Percentiles rank a stretch among this genome's conserved stretches.
phyloP scores from a whole-genome alignment of 2,888 invertebrate species.

The Dermolepida albohirtum region DNA sequence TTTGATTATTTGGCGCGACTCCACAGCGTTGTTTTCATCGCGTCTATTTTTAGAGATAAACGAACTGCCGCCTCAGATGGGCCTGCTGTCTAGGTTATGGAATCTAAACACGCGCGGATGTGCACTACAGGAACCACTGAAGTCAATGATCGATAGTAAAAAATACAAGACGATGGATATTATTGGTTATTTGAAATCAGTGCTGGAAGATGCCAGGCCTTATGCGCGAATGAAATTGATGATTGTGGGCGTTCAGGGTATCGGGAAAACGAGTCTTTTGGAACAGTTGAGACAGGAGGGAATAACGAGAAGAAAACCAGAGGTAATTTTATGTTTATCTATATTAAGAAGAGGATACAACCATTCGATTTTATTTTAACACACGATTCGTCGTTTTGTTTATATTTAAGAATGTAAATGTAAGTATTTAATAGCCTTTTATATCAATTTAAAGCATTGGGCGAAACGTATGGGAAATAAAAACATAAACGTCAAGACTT shows the following conservation, averaged over 20 bases:
- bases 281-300: constrained; percentile 91
- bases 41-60: constrained; percentile 73
- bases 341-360: too few relatives aligned
- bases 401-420: too few relatives aligned
- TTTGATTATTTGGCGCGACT: constrained; percentile 20
- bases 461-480: constrained; percentile 95
- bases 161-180: constrained; percentile 96
- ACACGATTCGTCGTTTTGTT: not conserved
- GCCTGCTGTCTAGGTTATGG: constrained; percentile 94
- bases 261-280: constrained; percentile 90
- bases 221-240: constrained; percentile 96
- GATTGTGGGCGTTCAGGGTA: constrained; percentile 92
- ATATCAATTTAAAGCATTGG: constrained; percentile 78
- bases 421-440: too few relatives aligned
- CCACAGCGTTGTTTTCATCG: constrained; percentile 13
- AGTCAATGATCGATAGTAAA: constrained; percentile 91
- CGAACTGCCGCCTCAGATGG: constrained; percentile 95
- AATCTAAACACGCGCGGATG: constrained; percentile 94
- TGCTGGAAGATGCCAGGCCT: constrained; percentile 88
- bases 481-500: constrained; percentile 79
- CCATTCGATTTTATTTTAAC: too few relatives aligned
- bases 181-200: constrained; percentile 91
- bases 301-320: constrained; percentile 77
- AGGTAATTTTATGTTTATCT: too few relatives aligned
- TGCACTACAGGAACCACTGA: constrained; percentile 86